Base-by-base conservation (phyloP, 2,888 invertebrate genomes). In the Trichogramma evanescens region DNA sequence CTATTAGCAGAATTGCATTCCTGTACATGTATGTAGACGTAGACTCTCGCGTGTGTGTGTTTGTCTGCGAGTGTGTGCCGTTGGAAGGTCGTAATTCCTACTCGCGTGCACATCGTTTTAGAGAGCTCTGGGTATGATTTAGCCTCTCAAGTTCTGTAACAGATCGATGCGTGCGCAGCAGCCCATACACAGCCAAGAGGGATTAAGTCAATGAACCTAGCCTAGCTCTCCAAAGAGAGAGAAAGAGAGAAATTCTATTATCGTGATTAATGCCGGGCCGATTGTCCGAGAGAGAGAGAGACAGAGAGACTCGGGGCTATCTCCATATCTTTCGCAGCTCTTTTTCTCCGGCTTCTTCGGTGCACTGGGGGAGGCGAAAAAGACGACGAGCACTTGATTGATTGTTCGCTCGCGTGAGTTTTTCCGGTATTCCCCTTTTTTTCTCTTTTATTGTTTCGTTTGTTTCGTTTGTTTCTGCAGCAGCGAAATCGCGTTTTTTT, bases 221-320 rank as follows among this genome's bases (percentile, higher is more conserved):
- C 26, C 26, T 26, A 26, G 26, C 26, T 26, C 26, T 26, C 26
- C 26, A 26, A 26, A 26, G 26, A 26, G 26, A 26, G 26, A 26
- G 26, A 26, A 26, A 5, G n/a, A 26, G 45, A 54, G 61, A 54
- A 57, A 54, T 54, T 61, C 54, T 57, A 54, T 57, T 54, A 53
- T 56, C 49, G 45, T 61, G 57, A 61, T 61, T 61, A 61, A 61
- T 57, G 54, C 42, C 38, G 53, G 50, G n/a, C n/a, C 49, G 43
- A 60, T 53, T 45, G 59, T 59, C 49, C 51, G 59, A 42, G 54
- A 50, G 26, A 26, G 26, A 26, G 13, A 13, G 13, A 13, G 13
- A 13, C 1, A 13, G 13, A 13, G 3, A 26, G 26, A 26, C 26
- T 26, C 26, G 26, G 26, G 39, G 45, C n/a, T 49, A 49, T 39